Conservation (phyloP, 1,140 invertebrate genomes). For the Conus betulinus region DNA sequence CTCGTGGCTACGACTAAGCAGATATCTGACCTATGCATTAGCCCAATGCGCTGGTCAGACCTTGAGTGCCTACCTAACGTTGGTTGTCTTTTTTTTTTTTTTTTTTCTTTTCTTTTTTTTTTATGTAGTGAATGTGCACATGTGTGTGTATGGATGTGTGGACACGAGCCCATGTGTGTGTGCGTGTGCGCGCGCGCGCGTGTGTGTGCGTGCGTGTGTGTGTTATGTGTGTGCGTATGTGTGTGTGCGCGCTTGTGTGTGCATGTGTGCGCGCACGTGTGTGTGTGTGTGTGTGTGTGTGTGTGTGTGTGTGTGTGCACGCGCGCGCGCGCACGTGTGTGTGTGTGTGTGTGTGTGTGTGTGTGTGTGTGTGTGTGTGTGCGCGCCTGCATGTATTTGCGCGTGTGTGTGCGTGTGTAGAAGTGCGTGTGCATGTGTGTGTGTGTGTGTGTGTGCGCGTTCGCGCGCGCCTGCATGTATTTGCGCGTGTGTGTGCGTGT, state of each 20-base stretch:
- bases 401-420: neutral
- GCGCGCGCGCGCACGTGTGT: neutral
- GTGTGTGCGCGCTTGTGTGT: neutral
- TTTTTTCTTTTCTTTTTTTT: no score
- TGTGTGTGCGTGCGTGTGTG: neutral
- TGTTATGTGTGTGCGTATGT: slow-evolving; percentile 6
- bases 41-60: no score
- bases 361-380: neutral
- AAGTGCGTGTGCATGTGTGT: neutral
- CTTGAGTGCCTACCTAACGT: no score
- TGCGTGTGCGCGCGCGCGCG: neutral
- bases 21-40: no score
- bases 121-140: neutral
- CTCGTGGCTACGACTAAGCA: no score
- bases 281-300: slow-evolving; percentile 20
- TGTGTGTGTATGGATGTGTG: neutral
- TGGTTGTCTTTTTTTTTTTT: no score
- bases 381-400: neutral
- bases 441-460: neutral
- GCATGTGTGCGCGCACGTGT: slow-evolving; percentile 4
- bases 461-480: neutral
- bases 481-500: neutral
- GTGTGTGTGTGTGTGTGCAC: slow-evolving; percentile 10
- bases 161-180: neutral
- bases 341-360: neutral